Evolutionary conservation across 2,113 vertebrate species (phyloP).

Genomic region (Dasypus novemcinctus): DNA sequence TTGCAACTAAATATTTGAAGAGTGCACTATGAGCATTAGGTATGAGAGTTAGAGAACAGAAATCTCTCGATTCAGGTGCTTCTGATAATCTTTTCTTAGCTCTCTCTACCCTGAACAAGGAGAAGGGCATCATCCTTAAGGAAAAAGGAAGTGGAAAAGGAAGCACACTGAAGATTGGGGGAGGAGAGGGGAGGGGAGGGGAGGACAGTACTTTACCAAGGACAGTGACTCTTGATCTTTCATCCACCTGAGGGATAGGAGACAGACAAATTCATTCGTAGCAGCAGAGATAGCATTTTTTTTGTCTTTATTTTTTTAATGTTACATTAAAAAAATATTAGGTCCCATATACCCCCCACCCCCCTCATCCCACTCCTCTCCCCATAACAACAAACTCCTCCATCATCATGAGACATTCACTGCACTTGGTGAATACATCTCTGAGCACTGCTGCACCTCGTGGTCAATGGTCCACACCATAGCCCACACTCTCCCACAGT

Average conservation of each 20-base stretch:
- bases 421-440: too few species aligned
- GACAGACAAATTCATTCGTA: neutral
- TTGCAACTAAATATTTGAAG: neutral
- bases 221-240: neutral
- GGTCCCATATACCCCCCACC: too few species aligned
- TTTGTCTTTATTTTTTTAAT: too few species aligned
- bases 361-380: too few species aligned
- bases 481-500: too few species aligned
- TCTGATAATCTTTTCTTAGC: neutral
- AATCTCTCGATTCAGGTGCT: neutral
- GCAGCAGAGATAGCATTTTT: neutral
- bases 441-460: too few species aligned
- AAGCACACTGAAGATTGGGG: neutral
- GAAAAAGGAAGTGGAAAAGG: neutral
- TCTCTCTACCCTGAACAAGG: neutral
- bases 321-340: too few species aligned
- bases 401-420: too few species aligned
- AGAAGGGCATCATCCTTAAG: neutral
- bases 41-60: neutral
- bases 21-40: neutral
- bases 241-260: neutral
- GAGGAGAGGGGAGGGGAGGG: too few species aligned
- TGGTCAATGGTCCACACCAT: too few species aligned
- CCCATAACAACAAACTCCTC: too few species aligned
- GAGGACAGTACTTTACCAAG: neutral